Conservation (phyloP, 2,113 vertebrate species). For the Oceanodroma tethys region DNA sequence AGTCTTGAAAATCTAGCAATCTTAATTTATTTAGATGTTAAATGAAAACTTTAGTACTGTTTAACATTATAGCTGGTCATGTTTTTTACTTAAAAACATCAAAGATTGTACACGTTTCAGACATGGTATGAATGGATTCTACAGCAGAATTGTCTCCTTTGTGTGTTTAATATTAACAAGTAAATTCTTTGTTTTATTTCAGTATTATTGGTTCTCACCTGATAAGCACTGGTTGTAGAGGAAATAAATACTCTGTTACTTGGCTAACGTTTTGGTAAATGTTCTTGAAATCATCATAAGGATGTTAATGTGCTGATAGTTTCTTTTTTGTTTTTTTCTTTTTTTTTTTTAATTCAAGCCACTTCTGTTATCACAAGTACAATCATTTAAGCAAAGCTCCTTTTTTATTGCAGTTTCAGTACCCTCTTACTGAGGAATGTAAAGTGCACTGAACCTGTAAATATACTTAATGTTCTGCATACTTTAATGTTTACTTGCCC, state of each 20-base stretch:
- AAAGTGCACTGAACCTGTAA: conserved; percentile 67
- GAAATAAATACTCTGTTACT: neutral
- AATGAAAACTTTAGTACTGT: neutral
- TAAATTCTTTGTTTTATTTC: neutral
- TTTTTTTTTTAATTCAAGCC: neutral
- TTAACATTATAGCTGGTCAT: neutral
- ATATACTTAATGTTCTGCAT: conserved; percentile 11
- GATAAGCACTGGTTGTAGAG: neutral
- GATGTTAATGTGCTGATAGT: neutral
- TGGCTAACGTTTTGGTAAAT: conserved; percentile 6
- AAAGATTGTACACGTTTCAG: neutral
- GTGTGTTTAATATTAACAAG: neutral
- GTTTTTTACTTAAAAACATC: neutral
- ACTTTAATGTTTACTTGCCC: conserved; percentile 40
- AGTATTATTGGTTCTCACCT: neutral
- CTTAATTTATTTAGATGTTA: neutral
- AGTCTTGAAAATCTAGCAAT: neutral
- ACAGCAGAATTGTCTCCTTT: neutral
- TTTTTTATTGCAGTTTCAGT: conserved; percentile 34
- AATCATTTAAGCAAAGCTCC: neutral
- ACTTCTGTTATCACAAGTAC: conserved; percentile 4
- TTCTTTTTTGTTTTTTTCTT: neutral
- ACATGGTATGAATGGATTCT: neutral
- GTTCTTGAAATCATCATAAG: neutral
- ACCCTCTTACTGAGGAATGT: conserved; percentile 5